These are phyloP conservation scores for Sesamia inferens DNA, from an alignment of 2,888 invertebrate genomes.

Conservation along the genomic window DNA sequence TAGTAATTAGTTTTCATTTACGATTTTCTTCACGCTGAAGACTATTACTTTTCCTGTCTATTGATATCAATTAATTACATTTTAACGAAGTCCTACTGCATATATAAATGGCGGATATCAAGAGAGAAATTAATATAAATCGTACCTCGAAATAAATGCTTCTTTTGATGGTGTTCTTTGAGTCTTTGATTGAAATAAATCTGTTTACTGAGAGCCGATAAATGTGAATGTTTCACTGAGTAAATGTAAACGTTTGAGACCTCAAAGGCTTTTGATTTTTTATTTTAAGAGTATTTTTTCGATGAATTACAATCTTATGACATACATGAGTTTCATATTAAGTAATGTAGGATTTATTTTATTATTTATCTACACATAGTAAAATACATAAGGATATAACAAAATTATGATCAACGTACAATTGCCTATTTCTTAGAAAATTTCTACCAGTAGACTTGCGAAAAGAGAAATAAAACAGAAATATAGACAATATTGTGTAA, in stretches of 20 bases:
- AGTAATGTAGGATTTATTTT: no score
- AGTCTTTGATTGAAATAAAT: slow-evolving; percentile 42
- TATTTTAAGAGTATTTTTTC: slow-evolving; percentile 9
- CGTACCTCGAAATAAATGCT: slow-evolving; percentile 12
- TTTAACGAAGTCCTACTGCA: slow-evolving; percentile 13
- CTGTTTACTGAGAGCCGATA: slow-evolving; percentile 31
- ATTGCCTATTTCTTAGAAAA: no score
- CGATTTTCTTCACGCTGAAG: slow-evolving; percentile 2
- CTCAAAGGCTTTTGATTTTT: slow-evolving; percentile 24
- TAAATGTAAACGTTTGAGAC: slow-evolving; percentile 26
- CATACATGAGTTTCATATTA: not conserved
- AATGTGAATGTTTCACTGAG: slow-evolving; percentile 21
- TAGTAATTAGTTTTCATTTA: slow-evolving; percentile 34
- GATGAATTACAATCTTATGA: not conserved
- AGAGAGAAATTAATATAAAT: slow-evolving; percentile 24
- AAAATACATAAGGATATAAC: no score
- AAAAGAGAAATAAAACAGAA: no score
- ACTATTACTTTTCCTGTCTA: slow-evolving; percentile 20
- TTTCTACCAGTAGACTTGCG: no score
- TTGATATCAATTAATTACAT: slow-evolving; percentile 45
- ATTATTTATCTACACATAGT: no score
- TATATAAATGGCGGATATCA: slow-evolving; percentile 7
- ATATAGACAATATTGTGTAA: no score
- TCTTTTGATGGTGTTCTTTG: slow-evolving; percentile 15
- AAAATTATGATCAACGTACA: no score